phyloP scores from a whole-genome alignment of 2,113 vertebrate genomes.

The Xerus inauris region DNA sequence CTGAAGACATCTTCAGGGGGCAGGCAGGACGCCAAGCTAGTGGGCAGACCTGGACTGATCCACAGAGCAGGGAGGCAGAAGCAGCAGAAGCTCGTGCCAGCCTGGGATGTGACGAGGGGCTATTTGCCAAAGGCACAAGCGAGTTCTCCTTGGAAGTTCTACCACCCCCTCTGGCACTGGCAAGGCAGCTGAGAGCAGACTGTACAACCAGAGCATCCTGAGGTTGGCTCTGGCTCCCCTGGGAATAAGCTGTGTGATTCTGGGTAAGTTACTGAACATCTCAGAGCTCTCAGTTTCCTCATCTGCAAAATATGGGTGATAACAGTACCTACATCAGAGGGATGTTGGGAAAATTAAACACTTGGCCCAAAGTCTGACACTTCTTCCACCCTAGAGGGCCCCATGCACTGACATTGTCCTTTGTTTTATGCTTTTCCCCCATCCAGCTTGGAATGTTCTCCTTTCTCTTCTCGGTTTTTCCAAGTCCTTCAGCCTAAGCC shows the following conservation, averaged over 20 bases:
- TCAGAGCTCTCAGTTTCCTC: not conserved
- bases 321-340: not conserved
- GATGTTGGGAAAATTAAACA: not conserved
- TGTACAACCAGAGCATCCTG: too few species aligned
- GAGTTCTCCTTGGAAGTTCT: not conserved
- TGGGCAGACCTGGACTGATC: not conserved
- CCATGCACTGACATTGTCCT: not conserved
- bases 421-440: not conserved
- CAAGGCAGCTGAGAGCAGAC: not conserved
- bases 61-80: not conserved
- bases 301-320: not conserved
- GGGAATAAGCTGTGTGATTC: not conserved
- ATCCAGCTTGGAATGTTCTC: not conserved
- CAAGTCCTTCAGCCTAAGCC: not conserved
- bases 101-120: not conserved
- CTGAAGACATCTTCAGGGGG: slow-evolving; percentile 59
- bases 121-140: not conserved
- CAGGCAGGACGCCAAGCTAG: slow-evolving; percentile 68
- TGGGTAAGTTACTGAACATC: not conserved
- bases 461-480: not conserved
- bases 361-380: not conserved
- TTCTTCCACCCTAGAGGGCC: not conserved
- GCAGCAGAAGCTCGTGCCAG: not conserved
- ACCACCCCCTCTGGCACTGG: not conserved
- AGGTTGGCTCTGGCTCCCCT: not conserved